Evolutionary conservation across 2,888 invertebrate species (phyloP), one percentile per base, ranked within the genome.

Genomic region (Drosophila macrospina): DNA sequence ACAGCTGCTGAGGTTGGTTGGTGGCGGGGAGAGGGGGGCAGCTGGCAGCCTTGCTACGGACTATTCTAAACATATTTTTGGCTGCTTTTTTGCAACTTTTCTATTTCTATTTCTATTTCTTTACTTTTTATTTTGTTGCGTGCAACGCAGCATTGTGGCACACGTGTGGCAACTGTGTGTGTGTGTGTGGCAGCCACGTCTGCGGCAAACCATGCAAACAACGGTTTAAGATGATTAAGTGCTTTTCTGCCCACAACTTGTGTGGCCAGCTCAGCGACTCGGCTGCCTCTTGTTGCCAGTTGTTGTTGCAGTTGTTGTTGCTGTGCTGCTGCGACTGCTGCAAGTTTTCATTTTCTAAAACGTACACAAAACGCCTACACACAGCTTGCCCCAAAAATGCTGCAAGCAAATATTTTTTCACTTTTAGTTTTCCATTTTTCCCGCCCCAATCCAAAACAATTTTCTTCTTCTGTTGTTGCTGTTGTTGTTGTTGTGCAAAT

Each of bases 151-250:
- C 84, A 70, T 4, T 7, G 28, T 55, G 64, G 77, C 71, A 78
- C 82, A 81, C 77, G 67, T 84, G 54, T 20, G 41, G 30, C 34
- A n/a, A 6, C 28, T 15, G 30, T 30, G 45, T 16, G 45, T 45
- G 45, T 28, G 28, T 28, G 45, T 62, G 47, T 62, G 47, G 62
- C 47, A 55, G 47, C 62, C 55, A 74, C 81, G 84, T 84, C 86
- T 85, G 88, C 71, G 88, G 85, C 74, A 80, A 72, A 65, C 87
- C 83, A 66, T 75, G 81, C 86, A 86, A 88, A 86, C 86, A 86
- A 86, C 86, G 75, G 86, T 88, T 86, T 86, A 86, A 88, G 86
- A 86, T 86, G 86, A 86, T 86, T 86, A 86, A 86, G 86, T 86
- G 88, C 86, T 86, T 86, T 86, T 80, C 78, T 79, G 79, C 86